Evolutionary conservation across 2,797 vertebrate species (phyloP), one percentile per base, ranked within the genome.

Genomic region (Labroides dimidiatus): DNA sequence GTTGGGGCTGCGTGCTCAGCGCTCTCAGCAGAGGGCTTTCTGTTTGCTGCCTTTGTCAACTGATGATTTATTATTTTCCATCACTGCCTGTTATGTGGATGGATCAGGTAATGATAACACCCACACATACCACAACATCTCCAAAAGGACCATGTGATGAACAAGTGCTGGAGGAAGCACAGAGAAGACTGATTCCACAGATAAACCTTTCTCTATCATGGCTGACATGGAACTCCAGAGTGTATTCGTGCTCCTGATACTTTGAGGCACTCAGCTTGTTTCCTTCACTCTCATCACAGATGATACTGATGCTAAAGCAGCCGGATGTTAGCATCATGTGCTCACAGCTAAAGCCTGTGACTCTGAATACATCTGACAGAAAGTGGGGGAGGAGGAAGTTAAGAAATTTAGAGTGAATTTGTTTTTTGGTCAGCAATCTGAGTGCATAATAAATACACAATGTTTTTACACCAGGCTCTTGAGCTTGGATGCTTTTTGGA

Each of bases 51-150:
- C 56, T 72, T 74, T 37, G 37, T 75, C 68, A 39, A 64, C 74
- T 55, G 68, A 77, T 72, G 67, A 84, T 68, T 53, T 70, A 69
- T 81, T 86, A 68, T 78, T 84, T 78, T 78, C 70, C 75, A 78
- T 76, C 73, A 53, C 61, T 69, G 65, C 47, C 69, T 70, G 68
- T 62, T 72, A 51, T 65, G 72, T 45, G 60, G 54, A 71, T 59
- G 51, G 56, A 76, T 72, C 48, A 7, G 68, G 49, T 65, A 70
- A 75, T 72, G 49, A 62, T 51, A 64, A 67, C 44, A 3, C 74
- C 76, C 52, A 78, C 76, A 69, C 54, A 68, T 0, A 54, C 53
- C 56, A 61, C 59, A 54, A 60, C 49, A 58, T 69, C 68, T 53
- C 42, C 43, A 20, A 68, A 53, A 33, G 54, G 17, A 64, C 41